A percentile compares a stretch with the other conserved stretches of the same genome.
Evolutionary conservation across 2,113 vertebrate genomes (phyloP).

Genomic region (Psephotus haematonotus): DNA sequence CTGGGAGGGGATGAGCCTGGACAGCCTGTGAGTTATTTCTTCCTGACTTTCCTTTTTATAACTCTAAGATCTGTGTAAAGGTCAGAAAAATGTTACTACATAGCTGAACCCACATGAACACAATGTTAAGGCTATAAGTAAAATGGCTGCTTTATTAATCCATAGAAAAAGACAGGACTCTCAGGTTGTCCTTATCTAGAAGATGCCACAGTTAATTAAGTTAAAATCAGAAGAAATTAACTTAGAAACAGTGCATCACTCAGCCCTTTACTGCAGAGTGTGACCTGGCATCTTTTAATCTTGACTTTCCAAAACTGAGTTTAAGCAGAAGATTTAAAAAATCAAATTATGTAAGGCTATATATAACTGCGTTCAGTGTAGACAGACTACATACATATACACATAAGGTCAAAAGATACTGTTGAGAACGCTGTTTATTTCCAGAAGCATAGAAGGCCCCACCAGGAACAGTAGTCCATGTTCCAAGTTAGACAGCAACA

Average conservation of each 20-base stretch:
- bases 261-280: not conserved
- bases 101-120: not conserved
- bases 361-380: not conserved
- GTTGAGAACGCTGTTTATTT: not conserved
- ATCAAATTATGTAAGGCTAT: not conserved
- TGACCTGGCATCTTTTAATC: not conserved
- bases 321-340: not conserved
- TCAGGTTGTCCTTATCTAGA: not conserved
- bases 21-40: slow-evolving; percentile 89
- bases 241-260: not conserved
- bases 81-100: not conserved
- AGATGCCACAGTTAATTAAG: not conserved
- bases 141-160: not conserved
- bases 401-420: not conserved
- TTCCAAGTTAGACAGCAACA: not conserved
- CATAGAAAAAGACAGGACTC: not conserved
- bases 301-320: not conserved
- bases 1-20: slow-evolving; percentile 97
- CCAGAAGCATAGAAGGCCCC: not conserved
- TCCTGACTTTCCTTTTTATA: not conserved
- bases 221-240: not conserved
- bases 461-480: not conserved
- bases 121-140: not conserved
- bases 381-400: not conserved
- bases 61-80: not conserved